These are phyloP conservation scores for Amphiprion ocellaris DNA, from an alignment of 2,113 vertebrate species.

Conservation along the genomic window DNA sequence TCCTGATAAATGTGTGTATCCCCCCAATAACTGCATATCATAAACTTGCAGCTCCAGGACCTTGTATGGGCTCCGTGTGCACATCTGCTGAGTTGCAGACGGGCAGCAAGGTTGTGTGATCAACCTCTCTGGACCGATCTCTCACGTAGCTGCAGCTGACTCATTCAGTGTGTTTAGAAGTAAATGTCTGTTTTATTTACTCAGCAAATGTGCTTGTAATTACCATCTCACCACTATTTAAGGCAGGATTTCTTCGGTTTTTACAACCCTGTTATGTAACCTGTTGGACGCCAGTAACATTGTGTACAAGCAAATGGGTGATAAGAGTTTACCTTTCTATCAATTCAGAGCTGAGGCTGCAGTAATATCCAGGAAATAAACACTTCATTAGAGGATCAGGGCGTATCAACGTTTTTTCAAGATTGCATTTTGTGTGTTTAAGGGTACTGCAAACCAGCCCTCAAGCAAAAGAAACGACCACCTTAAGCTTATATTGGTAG, in stretches of 20 bases:
- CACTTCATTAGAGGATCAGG: slow-evolving; percentile 1
- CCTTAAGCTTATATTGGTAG: neutral
- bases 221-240: slow-evolving; percentile 39
- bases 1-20: slow-evolving; percentile 82
- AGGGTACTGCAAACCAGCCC: neutral
- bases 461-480: slow-evolving; percentile 14
- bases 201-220: slow-evolving; percentile 57
- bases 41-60: slow-evolving; percentile 73
- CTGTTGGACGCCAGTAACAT: slow-evolving; percentile 7
- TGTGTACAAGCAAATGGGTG: slow-evolving; percentile 14
- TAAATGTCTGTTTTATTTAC: slow-evolving; percentile 62
- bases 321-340: slow-evolving; percentile 40
- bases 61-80: slow-evolving; percentile 78
- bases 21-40: slow-evolving; percentile 78
- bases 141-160: slow-evolving; percentile 64
- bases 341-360: neutral
- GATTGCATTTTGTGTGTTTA: neutral
- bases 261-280: slow-evolving; percentile 57
- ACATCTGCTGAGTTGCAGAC: slow-evolving; percentile 57
- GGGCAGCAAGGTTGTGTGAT: slow-evolving; percentile 42
- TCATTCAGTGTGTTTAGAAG: slow-evolving; percentile 62
- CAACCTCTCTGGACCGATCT: slow-evolving; percentile 47
- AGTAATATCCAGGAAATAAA: slow-evolving; percentile 5
- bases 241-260: slow-evolving; percentile 31
- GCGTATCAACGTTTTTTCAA: neutral